Percentiles rank a stretch among this genome's conserved stretches.
Conservation (phyloP, 1,140 invertebrate genomes). For the Pteromalus puparum region DNA sequence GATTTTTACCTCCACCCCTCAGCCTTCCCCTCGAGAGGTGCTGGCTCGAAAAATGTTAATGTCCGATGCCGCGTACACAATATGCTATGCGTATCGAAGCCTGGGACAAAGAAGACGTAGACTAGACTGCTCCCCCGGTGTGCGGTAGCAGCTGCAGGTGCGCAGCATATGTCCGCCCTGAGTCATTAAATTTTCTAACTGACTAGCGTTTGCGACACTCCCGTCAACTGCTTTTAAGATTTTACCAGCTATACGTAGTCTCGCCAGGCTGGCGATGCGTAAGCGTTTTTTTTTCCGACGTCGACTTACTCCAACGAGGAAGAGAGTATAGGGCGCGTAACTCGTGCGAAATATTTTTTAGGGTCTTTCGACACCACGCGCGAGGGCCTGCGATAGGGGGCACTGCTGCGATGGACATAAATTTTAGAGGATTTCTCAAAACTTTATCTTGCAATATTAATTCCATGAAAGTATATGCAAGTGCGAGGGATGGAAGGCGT, state of each 20-base stretch:
- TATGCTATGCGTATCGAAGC: conserved; percentile 50
- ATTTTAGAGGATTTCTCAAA: neutral
- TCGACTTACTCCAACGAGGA: neutral
- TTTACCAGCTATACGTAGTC: neutral
- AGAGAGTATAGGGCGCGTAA: neutral
- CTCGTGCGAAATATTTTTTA: neutral
- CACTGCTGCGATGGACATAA: neutral
- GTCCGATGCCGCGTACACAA: conserved; percentile 33
- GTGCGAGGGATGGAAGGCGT: neutral
- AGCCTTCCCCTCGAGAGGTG: neutral
- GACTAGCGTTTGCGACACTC: conserved; percentile 42
- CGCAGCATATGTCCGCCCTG: conserved; percentile 53
- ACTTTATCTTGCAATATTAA: neutral
- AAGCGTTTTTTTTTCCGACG: neutral
- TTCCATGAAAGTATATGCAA: neutral
- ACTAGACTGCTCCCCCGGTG: neutral
- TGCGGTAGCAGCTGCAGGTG: conserved; percentile 23
- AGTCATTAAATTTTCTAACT: conserved; percentile 61
- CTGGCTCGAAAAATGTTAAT: conserved; percentile 62
- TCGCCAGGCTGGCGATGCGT: neutral
- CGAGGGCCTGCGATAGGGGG: neutral
- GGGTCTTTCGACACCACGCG: neutral
- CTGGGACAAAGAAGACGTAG: conserved; percentile 61
- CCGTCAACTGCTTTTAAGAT: neutral
- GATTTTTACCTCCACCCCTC: conserved; percentile 56